A percentile compares a stretch with the other conserved stretches of the same genome.
phyloP scores from a whole-genome alignment of 1,140 invertebrate genomes.

The Popillia japonica region DNA sequence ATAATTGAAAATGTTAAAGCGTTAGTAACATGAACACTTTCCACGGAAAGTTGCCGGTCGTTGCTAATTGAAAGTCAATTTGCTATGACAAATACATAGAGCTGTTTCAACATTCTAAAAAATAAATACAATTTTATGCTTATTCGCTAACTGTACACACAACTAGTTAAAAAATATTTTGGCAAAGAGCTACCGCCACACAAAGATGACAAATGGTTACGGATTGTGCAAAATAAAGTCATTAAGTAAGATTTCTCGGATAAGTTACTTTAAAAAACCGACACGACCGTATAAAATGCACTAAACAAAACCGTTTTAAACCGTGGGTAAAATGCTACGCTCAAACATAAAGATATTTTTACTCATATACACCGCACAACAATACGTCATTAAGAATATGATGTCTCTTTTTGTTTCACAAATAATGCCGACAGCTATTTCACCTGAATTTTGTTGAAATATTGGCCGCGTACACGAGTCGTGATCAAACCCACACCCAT shows the following conservation, averaged over 20 bases:
- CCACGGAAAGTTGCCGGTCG: too few relatives aligned
- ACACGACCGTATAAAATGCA: slow-evolving; percentile 28
- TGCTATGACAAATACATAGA: too few relatives aligned
- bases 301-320: slow-evolving; percentile 26
- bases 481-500: slow-evolving; percentile 17
- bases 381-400: slow-evolving; percentile 19
- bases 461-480: background rate
- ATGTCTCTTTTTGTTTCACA: slow-evolving; percentile 16
- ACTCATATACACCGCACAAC: slow-evolving; percentile 12
- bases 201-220: slow-evolving; percentile 3
- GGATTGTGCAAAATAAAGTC: slow-evolving; percentile 17
- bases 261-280: slow-evolving; percentile 20
- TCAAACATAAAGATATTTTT: slow-evolving; percentile 18
- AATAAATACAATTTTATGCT: too few relatives aligned
- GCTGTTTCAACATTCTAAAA: too few relatives aligned
- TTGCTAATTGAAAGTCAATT: too few relatives aligned
- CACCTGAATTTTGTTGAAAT: slow-evolving; percentile 18
- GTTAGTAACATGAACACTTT: too few relatives aligned
- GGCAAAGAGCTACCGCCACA: background rate
- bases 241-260: slow-evolving; percentile 26
- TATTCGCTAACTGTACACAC: background rate
- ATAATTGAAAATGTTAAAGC: too few relatives aligned
- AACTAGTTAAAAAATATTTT: background rate
- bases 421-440: slow-evolving; percentile 10
- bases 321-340: slow-evolving; percentile 5